Conservation (phyloP, 1,140 invertebrate genomes). For the Calliopsis andreniformis region DNA sequence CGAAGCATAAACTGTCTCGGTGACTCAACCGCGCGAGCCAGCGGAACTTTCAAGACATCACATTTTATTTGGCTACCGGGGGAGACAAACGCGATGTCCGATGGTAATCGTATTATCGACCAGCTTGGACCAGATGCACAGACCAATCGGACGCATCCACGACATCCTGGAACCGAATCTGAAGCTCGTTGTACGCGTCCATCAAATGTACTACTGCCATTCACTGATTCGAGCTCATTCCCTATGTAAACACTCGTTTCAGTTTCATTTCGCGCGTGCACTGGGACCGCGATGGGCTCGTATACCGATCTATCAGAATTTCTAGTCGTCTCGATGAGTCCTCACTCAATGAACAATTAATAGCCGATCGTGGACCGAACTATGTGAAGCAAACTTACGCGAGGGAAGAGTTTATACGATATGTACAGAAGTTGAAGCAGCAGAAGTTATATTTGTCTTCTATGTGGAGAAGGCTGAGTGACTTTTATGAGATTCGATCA, state of each 20-base stretch:
- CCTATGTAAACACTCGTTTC: constrained; percentile 45
- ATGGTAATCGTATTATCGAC: constrained; percentile 45
- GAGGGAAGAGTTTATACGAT: not conserved
- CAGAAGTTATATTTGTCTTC: no score
- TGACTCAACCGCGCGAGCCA: not conserved
- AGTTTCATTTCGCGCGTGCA: constrained; percentile 44
- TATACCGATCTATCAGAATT: not conserved
- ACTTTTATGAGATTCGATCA: no score
- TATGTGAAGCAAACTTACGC: not conserved
- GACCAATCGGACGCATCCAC: constrained; percentile 25
- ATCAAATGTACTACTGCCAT: constrained; percentile 26
- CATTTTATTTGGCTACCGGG: constrained; percentile 20
- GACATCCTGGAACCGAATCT: constrained; percentile 35
- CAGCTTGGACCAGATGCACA: constrained; percentile 18
- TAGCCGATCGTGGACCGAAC: not conserved
- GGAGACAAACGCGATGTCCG: constrained; percentile 10
- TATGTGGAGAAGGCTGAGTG: no score
- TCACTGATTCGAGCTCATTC: constrained; percentile 53
- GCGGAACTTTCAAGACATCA: constrained; percentile 25
- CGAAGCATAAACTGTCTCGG: not conserved
- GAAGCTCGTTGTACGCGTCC: constrained; percentile 43
- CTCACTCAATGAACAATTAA: constrained; percentile 18
- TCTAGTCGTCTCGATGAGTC: constrained; percentile 23
- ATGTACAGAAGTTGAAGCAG: no score
- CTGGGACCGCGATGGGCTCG: not conserved